Evolutionary conservation across 2,113 vertebrate genomes (phyloP).

Genomic region (Manacus vitellinus): DNA sequence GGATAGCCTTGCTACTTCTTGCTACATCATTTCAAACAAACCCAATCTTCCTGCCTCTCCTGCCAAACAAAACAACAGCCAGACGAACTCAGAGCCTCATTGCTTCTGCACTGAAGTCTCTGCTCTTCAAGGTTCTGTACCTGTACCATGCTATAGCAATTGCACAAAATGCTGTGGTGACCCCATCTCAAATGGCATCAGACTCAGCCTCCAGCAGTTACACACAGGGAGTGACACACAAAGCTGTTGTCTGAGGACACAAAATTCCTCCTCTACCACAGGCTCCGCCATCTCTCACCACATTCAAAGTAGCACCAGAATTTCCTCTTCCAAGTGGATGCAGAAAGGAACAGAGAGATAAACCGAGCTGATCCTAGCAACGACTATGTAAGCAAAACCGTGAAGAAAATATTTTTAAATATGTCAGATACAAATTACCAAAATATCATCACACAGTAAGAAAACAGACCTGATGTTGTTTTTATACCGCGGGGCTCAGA

Average conservation of each 20-base stretch:
- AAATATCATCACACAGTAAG: background rate
- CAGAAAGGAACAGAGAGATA: background rate
- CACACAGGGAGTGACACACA: background rate
- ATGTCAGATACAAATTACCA: background rate
- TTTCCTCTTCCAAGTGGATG: background rate
- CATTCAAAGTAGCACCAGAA: background rate
- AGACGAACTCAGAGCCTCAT: background rate
- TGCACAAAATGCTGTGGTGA: background rate
- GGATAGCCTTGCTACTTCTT: background rate
- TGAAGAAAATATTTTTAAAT: constrained; percentile 16
- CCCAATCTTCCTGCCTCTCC: background rate
- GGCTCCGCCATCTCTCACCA: background rate
- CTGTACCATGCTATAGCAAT: background rate
- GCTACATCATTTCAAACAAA: background rate
- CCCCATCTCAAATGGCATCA: background rate
- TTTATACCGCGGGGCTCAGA: background rate
- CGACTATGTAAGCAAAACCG: background rate
- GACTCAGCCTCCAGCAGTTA: background rate
- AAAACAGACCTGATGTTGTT: background rate
- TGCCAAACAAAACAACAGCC: background rate
- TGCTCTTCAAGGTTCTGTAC: background rate
- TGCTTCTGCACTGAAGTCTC: background rate
- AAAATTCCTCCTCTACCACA: background rate
- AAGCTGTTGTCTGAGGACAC: background rate
- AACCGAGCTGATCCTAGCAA: background rate